A percentile compares a stretch with the other conserved stretches of the same genome.
Conservation (phyloP, 1,140 invertebrate species). For the Meloidogyne exigua region DNA sequence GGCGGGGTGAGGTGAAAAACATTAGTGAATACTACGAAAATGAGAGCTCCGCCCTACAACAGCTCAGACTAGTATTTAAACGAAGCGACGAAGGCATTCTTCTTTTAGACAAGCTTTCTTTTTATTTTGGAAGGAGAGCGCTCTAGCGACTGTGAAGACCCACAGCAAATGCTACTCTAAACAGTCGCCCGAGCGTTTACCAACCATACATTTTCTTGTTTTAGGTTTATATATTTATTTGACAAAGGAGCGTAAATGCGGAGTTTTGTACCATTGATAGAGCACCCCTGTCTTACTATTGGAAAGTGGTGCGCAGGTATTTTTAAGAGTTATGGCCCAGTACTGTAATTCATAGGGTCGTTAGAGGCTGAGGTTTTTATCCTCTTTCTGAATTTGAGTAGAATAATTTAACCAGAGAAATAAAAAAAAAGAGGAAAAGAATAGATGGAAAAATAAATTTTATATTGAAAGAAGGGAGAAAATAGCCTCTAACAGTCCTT, state of each 20-base stretch:
- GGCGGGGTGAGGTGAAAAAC: background rate
- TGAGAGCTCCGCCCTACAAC: background rate
- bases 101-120: background rate
- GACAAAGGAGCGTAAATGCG: background rate
- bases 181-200: background rate
- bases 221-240: background rate
- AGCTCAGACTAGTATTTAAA: background rate
- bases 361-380: background rate
- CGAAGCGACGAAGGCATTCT: background rate
- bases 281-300: background rate
- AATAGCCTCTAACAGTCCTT: background rate
- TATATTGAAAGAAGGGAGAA: background rate
- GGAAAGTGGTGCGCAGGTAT: slow-evolving; percentile 3
- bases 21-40: background rate
- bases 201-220: background rate
- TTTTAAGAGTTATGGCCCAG: background rate
- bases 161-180: background rate
- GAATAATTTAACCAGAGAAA: background rate
- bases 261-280: background rate
- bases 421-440: background rate
- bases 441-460: no score
- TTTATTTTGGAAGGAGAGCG: background rate
- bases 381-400: background rate
- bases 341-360: background rate
- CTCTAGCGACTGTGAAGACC: background rate